A percentile compares a stretch with the other conserved stretches of the same genome.
phyloP scores from a whole-genome alignment of 2,888 invertebrate species.

The Phengaris arion region DNA sequence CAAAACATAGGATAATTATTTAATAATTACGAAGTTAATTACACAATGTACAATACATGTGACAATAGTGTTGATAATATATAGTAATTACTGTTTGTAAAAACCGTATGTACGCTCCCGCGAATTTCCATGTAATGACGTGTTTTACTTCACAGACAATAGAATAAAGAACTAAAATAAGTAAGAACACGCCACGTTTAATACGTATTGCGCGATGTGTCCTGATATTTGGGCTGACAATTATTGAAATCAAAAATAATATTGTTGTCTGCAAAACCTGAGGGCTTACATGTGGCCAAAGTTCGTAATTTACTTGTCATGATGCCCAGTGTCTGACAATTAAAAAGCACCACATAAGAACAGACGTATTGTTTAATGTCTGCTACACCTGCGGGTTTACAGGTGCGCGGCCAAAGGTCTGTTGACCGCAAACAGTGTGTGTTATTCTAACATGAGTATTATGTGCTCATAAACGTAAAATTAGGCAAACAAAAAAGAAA shows the following conservation, averaged over 20 bases:
- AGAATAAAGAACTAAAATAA: background rate
- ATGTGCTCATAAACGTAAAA: background rate
- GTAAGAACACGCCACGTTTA: background rate
- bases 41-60: conserved; percentile 1
- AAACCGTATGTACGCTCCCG: conserved; percentile 3
- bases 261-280: background rate
- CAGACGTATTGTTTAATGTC: too few relatives aligned
- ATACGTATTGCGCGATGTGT: background rate
- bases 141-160: background rate
- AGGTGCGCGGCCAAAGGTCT: background rate
- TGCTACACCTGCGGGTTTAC: too few relatives aligned
- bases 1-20: background rate
- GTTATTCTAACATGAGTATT: background rate
- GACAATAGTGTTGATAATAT: background rate
- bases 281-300: background rate
- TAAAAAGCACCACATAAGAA: too few relatives aligned
- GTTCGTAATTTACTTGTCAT: background rate
- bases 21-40: conserved; percentile 6
- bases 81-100: background rate
- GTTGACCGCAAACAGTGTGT: background rate
- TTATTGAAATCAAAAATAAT: background rate
- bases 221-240: background rate
- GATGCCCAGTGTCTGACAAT: too few relatives aligned
- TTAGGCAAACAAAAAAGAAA: background rate
- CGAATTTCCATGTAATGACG: background rate